Evolutionary conservation across 1,140 invertebrate genomes (phyloP), one percentile per base, ranked within the genome.

Genomic region (Pteromalus puparum): DNA sequence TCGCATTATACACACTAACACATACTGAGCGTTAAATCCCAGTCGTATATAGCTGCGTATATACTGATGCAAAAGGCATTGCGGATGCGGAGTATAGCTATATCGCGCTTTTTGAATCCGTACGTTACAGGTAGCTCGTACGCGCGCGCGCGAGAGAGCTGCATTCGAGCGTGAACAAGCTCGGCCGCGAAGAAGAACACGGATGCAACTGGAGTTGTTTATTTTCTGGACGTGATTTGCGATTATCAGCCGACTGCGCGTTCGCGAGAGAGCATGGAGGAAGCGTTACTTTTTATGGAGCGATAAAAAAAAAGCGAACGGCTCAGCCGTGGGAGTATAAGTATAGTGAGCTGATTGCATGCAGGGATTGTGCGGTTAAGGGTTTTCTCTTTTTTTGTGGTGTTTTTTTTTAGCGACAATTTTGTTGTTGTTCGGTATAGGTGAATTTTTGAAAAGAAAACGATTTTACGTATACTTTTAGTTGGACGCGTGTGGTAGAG

Each of bases 41-140:
- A 1, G 38, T 5, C 9, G 38, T 38, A 38, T 34, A 5, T 34
- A 2, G 6, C 34, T 34, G 38, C 38, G 5, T 38, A 38, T 38
- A 38, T 38, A 38, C 38, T 4, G 30, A 30, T 30, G 30, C 30
- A 34, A 34, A 34, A 34, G 30, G 9, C 30, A 34, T 34, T n/a
- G n/a, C 30, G 30, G 30, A 0, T 2, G 30, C 30, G 3, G 30
- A 34, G 30, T 34, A 42, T 74, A 38, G 0, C 72, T 28, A 34
- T 38, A 28, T 26, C 18, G 21, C 1, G 6, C 15, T 53, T 75
- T 82, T 82, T 82, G 81, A 82, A 82, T 82, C 70, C 38, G 81
- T 82, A 74, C 81, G 81, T 82, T 82, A 73, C 72, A 70, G 26
- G 68, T 28, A 70, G 67, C 7, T n/a, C 10, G 24, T n/a, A n/a